A percentile compares a stretch with the other conserved stretches of the same genome.
These are phyloP conservation scores for Leptinotarsa haldemani DNA, from an alignment of 2,888 invertebrate species.

Conservation along the genomic window DNA sequence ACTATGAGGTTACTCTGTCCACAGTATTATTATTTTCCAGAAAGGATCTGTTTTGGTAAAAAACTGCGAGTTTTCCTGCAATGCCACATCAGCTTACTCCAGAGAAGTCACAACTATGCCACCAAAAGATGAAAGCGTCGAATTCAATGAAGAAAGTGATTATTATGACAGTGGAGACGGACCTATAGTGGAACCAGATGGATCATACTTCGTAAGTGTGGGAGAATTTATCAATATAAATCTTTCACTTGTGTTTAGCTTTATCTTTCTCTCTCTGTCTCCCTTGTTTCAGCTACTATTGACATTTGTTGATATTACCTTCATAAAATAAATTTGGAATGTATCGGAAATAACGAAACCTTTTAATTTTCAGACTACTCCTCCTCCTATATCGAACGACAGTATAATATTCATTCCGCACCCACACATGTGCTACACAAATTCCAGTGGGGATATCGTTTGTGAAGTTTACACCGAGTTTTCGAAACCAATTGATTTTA, in stretches of 20 bases:
- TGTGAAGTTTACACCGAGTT: slow-evolving; percentile 75
- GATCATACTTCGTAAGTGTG: slow-evolving; percentile 3
- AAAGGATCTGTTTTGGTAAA: slow-evolving; percentile 75
- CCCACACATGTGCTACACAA: slow-evolving; percentile 72
- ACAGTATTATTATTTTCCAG: slow-evolving; percentile 59
- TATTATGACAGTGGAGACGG: slow-evolving; percentile 61
- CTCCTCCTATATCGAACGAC: slow-evolving; percentile 32
- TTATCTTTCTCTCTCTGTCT: not conserved
- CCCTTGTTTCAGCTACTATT: too few relatives aligned
- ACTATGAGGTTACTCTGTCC: too few relatives aligned
- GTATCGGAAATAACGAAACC: not conserved
- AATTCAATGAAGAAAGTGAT: slow-evolving; percentile 45
- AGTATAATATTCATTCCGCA: slow-evolving; percentile 47
- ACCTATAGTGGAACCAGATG: slow-evolving; percentile 29
- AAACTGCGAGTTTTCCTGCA: slow-evolving; percentile 79
- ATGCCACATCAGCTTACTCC: slow-evolving; percentile 51
- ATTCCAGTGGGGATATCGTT: slow-evolving; percentile 58
- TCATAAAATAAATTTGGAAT: too few relatives aligned
- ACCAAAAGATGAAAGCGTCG: slow-evolving; percentile 27
- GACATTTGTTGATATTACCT: too few relatives aligned
- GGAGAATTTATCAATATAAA: not conserved
- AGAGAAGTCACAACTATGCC: slow-evolving; percentile 37
- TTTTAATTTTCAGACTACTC: slow-evolving; percentile 33
- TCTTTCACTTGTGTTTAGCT: too few relatives aligned
- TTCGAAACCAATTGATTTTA: slow-evolving; percentile 68